Conservation (phyloP, 2,888 invertebrate genomes). For the Campaea margaritaria region DNA sequence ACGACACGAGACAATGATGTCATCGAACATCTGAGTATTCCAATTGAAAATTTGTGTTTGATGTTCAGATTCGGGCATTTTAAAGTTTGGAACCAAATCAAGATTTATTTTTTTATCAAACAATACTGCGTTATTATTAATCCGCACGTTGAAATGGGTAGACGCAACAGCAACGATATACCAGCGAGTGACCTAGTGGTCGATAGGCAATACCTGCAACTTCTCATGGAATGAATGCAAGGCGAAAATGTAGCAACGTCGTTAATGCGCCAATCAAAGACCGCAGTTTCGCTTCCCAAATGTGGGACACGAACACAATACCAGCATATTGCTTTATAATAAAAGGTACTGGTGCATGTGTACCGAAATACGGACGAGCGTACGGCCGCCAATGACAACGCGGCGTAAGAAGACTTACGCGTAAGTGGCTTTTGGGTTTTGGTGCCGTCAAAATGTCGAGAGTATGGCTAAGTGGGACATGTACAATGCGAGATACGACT, state of each 20-base stretch:
- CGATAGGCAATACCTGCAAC: slow-evolving; percentile 73
- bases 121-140: slow-evolving; percentile 21
- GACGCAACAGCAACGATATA: slow-evolving; percentile 50
- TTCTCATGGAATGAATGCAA: slow-evolving; percentile 82
- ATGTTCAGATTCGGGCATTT: neutral
- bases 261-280: slow-evolving; percentile 78
- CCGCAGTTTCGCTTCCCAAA: slow-evolving; percentile 78
- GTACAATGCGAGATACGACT: slow-evolving; percentile 77
- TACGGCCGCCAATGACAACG: slow-evolving; percentile 62
- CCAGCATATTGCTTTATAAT: slow-evolving; percentile 41
- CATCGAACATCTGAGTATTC: slow-evolving; percentile 40
- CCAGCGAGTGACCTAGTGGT: slow-evolving; percentile 73
- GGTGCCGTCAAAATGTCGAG: slow-evolving; percentile 78
- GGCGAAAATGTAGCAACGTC: slow-evolving; percentile 80
- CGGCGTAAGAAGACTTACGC: slow-evolving; percentile 67
- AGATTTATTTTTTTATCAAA: neutral
- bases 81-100: neutral
- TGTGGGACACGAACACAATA: slow-evolving; percentile 75
- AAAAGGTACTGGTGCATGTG: slow-evolving; percentile 60
- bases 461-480: slow-evolving; percentile 75
- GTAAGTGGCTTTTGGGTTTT: slow-evolving; percentile 73
- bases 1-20: slow-evolving; percentile 41
- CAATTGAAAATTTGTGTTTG: neutral
- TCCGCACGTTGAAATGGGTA: slow-evolving; percentile 36
- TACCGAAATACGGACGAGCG: slow-evolving; percentile 52